Base-by-base conservation (phyloP, 2,113 vertebrate species). In the Vidua chalybeata region DNA sequence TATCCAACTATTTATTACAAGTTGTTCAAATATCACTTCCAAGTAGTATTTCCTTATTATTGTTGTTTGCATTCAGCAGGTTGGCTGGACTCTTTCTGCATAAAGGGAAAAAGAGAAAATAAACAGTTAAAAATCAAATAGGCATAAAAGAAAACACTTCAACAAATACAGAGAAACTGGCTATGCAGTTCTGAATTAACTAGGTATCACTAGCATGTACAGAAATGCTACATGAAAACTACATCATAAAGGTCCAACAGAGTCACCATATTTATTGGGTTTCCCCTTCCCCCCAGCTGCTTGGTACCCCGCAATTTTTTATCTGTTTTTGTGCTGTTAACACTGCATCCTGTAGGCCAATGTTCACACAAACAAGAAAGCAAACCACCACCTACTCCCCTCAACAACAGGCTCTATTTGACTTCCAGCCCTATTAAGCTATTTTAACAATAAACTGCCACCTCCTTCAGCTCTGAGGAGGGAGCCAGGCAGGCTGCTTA, bases 41-140 rank as follows among this genome's bases (percentile, higher is more conserved):
- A 97, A 93, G 94, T 96, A 97, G 96, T 95, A 91, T 97, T 97
- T 94, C 96, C 96, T 93, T 63, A 96, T 99, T 98, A 99, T 98
- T 99, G 99, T 98, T 99, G 99, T 97, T 99, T 99, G 98, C 99
- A 99, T 97, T 99, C 99, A 48, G 99, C 98, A 84, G 99, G 99
- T 97, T 99, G 99, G 97, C 98, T 98, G 96, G 98, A 97, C 91
- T 99, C 99, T 98, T 98, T 99, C 99, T 99, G 99, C 26, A 66
- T 49, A 61, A 52, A 66, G 58, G 74, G 41, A 79, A 93, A 87
- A 81, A 90, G 12, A 92, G 16, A 81, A 48, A 63, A 59, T 26
- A 52, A 43, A 19, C 30, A 64, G 74, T 93, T 87, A 86, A 63
- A 83, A 88, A 88, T 68, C n/a, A 45, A 89, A 94, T 7, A 11